Percentiles rank a stretch among this genome's conserved stretches.
These are phyloP conservation scores for Agrochola litura DNA, from an alignment of 2,888 invertebrate species.

Conservation along the genomic window DNA sequence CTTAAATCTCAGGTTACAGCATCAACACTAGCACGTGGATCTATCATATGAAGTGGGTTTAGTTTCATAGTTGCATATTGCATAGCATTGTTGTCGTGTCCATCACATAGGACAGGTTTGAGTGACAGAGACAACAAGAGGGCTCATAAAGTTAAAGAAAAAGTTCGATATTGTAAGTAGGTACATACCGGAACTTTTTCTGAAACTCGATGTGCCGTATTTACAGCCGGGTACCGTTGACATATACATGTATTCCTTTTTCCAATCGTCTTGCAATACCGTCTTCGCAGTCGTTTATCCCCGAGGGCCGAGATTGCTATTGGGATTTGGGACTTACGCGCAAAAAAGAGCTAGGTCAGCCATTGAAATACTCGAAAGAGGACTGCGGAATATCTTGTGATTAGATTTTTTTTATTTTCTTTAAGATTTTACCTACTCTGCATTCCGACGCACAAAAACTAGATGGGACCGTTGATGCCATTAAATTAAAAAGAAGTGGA, in stretches of 20 bases:
- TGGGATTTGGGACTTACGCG: not conserved
- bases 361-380: not conserved
- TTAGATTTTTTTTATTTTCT: not conserved
- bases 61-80: constrained; percentile 9
- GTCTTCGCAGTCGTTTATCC: not conserved
- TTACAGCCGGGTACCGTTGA: not conserved
- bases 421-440: not conserved
- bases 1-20: constrained; percentile 39
- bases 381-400: not conserved
- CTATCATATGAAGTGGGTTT: not conserved
- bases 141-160: not conserved
- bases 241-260: not conserved
- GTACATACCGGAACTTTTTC: not conserved
- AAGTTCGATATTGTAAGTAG: not conserved
- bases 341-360: not conserved
- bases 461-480: constrained; percentile 16
- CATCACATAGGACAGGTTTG: not conserved
- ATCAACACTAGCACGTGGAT: constrained; percentile 46
- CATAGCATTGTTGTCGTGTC: not conserved
- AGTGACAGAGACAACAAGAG: not conserved
- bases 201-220: not conserved
- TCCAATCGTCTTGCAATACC: not conserved
- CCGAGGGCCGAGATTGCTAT: not conserved
- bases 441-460: constrained; percentile 21
- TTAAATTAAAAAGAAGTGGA: not conserved